These are phyloP conservation scores for Malurus leucopterus DNA, from an alignment of 2,797 vertebrate species.

Conservation along the genomic window DNA sequence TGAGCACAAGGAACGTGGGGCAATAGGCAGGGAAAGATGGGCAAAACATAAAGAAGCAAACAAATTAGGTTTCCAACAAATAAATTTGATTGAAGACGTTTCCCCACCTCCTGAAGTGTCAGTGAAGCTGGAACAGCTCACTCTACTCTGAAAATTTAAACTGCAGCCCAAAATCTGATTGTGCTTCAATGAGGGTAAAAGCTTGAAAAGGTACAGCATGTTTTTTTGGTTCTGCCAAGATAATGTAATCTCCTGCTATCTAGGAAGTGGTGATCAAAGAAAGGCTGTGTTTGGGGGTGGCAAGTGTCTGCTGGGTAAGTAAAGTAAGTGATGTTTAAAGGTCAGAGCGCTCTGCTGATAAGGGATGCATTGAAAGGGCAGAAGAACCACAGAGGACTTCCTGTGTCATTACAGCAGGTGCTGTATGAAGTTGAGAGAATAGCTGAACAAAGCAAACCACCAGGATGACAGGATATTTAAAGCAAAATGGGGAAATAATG, in stretches of 20 bases:
- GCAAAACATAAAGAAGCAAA: neutral
- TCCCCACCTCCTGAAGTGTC: neutral
- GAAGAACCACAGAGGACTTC: neutral
- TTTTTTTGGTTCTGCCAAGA: neutral
- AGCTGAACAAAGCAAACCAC: conserved; percentile 20
- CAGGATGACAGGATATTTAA: neutral
- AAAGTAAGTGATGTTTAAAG: neutral
- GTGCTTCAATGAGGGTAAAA: neutral
- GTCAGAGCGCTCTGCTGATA: neutral
- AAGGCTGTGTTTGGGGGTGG: neutral
- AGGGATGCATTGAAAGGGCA: neutral
- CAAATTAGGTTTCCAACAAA: neutral
- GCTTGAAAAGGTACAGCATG: neutral
- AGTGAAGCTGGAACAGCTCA: neutral
- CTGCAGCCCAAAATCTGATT: neutral
- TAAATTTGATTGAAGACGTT: neutral
- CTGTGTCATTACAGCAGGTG: neutral
- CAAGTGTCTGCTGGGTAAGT: neutral
- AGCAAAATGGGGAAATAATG: conserved; percentile 10
- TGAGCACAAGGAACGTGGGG: neutral
- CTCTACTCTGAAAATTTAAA: neutral
- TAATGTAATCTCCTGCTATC: neutral
- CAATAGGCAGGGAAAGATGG: neutral
- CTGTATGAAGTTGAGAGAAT: neutral
- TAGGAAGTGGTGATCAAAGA: neutral